Evolutionary conservation across 2,797 vertebrate species (phyloP).

Genomic region (Dallia pectoralis): DNA sequence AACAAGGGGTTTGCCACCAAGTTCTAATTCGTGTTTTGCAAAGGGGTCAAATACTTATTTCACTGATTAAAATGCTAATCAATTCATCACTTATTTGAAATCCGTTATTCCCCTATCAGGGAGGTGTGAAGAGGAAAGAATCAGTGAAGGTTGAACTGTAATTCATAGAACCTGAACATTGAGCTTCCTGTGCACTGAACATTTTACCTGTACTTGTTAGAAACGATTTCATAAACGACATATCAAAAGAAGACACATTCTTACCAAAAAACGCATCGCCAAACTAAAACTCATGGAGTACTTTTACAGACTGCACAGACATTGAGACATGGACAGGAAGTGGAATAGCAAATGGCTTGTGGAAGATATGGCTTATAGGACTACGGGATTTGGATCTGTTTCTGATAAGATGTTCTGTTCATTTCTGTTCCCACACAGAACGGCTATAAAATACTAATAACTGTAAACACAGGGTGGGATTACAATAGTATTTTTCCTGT

Average conservation of each 20-base stretch:
- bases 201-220: too few species aligned
- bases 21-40: too few species aligned
- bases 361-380: constrained; percentile 1
- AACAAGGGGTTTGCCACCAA: too few species aligned
- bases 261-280: not conserved
- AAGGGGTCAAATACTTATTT: too few species aligned
- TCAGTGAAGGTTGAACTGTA: too few species aligned
- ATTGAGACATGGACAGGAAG: constrained; percentile 25
- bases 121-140: too few species aligned
- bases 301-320: not conserved
- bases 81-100: too few species aligned
- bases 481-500: constrained; percentile 39
- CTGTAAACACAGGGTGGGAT: constrained; percentile 29
- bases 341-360: constrained; percentile 16
- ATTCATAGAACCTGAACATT: too few species aligned
- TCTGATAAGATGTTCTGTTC: constrained; percentile 14
- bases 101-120: too few species aligned
- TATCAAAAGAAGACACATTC: not conserved
- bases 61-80: too few species aligned
- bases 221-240: too few species aligned
- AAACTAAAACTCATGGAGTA: not conserved
- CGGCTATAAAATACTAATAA: constrained; percentile 38
- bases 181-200: too few species aligned
- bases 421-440: constrained; percentile 7
- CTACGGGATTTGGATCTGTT: not conserved